Conservation (phyloP, 1,140 invertebrate species). For the Halesus radiatus region DNA sequence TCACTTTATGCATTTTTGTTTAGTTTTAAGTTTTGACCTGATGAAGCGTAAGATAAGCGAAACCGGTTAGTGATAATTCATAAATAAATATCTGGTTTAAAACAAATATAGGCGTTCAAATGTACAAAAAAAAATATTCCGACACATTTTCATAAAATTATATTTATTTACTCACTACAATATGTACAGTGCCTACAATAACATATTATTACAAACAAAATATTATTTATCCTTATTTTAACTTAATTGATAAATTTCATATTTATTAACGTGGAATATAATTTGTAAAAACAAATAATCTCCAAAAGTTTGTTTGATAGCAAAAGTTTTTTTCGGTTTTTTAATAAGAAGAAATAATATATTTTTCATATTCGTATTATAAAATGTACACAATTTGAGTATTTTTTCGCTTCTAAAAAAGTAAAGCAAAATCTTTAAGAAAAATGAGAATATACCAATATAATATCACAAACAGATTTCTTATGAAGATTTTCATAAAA, state of each 20-base stretch:
- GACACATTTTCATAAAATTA: conserved; percentile 21
- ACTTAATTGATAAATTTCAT: conserved; percentile 3
- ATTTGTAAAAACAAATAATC: conserved; percentile 18
- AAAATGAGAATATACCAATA: conserved; percentile 9
- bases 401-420: neutral
- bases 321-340: neutral
- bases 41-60: no score
- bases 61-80: no score
- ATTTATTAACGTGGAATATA: conserved; percentile 3
- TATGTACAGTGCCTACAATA: conserved; percentile 49
- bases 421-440: neutral
- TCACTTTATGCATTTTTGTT: no score
- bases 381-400: conserved; percentile 6
- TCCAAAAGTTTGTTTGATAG: neutral
- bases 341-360: neutral
- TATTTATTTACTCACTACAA: conserved; percentile 51
- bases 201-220: conserved; percentile 44
- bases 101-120: no score
- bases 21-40: no score
- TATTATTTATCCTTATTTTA: conserved; percentile 42
- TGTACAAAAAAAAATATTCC: neutral
- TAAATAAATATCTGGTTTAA: no score
- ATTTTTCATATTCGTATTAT: neutral
- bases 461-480: conserved; percentile 21
- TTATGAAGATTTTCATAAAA: neutral